Evolutionary conservation across 2,888 invertebrate genomes (phyloP), one percentile per base, ranked within the genome.

Genomic region (Volucella bombylans): DNA sequence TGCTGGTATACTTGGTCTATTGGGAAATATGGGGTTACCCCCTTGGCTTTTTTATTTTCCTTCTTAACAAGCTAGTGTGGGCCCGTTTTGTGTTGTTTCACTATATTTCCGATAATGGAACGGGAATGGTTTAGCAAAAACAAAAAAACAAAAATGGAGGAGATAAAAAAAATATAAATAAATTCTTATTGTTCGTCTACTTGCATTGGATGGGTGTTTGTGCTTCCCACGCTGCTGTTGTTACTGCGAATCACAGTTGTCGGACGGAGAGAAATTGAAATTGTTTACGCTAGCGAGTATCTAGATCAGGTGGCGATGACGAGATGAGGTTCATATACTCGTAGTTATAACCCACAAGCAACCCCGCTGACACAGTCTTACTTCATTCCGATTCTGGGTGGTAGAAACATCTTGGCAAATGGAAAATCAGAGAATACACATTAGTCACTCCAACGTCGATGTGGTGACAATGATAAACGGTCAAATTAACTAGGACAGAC

Each of bases 401-500:
- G 31, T 31, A 43, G 14, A 55, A 65, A 14, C 10, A 41, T 55
- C 14, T 71, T 78, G 69, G 49, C 69, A 31, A 80, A 61, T 10
- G 47, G 49, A 55, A 14, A 39, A 12, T 39, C 18, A 52, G 23
- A 52, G 18, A 52, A 52, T 18, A 23, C 45, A 61, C 14, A 54
- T 62, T 18, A 62, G 38, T 45, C 38, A 62, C 61, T 8, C 47
- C 57, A 71, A 59, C 45, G 54, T 67, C 68, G 9, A 31, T 18
- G 9, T 55, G 39, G 47, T 65, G 47, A 64, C 62, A 73, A 64
- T 73, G 68, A 82, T 82, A 74, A 78, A 79, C 79, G 82, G 68
- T 73, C 82, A 68, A 45, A 62, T 57, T 79, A 83, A 79, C 59
- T 74, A 64, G 79, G 74, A 62, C 82, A 78, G 64, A 57, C 78